Conservation (phyloP, 2,113 vertebrate genomes). For the Mungos mungo region DNA sequence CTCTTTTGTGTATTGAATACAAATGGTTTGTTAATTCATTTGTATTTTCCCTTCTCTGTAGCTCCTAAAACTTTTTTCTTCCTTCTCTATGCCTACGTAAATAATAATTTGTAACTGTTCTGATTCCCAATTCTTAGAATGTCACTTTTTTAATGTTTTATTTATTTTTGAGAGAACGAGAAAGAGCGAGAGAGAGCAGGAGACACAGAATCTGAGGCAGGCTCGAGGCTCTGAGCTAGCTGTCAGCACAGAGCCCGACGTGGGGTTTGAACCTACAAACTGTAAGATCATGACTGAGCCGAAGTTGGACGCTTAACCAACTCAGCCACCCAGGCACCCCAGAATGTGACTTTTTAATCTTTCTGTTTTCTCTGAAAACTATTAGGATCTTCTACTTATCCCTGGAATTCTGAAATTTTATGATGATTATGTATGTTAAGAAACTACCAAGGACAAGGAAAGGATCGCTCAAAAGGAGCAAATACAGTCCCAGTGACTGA, state of each 20-base stretch:
- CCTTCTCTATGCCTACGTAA: constrained; percentile 1
- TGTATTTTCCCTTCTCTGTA: background rate
- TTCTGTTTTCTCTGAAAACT: background rate
- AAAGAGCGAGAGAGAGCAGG: too few relatives aligned
- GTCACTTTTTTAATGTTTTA: background rate
- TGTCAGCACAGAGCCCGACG: too few relatives aligned
- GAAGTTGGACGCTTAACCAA: too few relatives aligned
- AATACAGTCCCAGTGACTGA: background rate
- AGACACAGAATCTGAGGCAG: too few relatives aligned
- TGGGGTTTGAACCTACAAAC: too few relatives aligned
- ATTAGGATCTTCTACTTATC: background rate
- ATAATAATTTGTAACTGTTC: background rate
- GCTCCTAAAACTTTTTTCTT: background rate
- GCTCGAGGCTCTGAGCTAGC: too few relatives aligned
- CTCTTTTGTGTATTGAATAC: background rate
- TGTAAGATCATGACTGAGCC: too few relatives aligned
- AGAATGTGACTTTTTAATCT: background rate
- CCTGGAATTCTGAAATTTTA: constrained; percentile 15
- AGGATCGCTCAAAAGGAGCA: background rate
- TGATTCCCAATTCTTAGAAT: background rate
- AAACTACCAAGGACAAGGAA: background rate
- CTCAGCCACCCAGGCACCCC: too few relatives aligned
- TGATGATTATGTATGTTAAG: background rate
- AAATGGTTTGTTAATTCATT: constrained; percentile 1
- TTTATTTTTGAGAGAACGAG: too few relatives aligned